Evolutionary conservation across 1,140 invertebrate species (phyloP), one percentile per base, ranked within the genome.

Genomic region (Nasonia longicornis): DNA sequence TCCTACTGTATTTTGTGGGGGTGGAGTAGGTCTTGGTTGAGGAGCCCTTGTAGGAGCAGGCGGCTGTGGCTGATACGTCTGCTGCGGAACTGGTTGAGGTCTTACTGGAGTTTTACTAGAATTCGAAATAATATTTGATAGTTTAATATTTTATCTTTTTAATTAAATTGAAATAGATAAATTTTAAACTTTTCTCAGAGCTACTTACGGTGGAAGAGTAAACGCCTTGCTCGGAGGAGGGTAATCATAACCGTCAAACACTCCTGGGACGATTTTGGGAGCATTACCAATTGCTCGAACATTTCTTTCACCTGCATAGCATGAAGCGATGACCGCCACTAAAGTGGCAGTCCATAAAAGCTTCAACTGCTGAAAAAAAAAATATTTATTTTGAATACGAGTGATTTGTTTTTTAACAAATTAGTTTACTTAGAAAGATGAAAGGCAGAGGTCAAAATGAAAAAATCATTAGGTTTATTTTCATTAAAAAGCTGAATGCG

Each of bases 211-310:
- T 58, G 89, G 88, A 26, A 86, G 75, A 71, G 84, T 84, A 20
- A 89, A 88, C 26, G 85, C 81, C 12, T 84, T 81, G 3, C 71
- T 76, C 10, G 89, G 89, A 35, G 63, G 45, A 22, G 85, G 76
- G 73, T 89, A 89, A 10, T 80, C 16, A 35, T 89, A 90, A 26
- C 88, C 88, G 69, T 86, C 84, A 58, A 86, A 87, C 7, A 78
- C 70, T 82, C 77, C 79, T 63, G 86, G 84, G 0, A 20, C 52
- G 20, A 80, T 72, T 66, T 73, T 84, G 16, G 86, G 73, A 83
- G 76, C 77, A 74, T 83, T 83, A 3, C 81, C 83, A 80, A 89
- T 89, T n/a, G 88, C 89, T 71, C 88, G 82, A 77, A 82, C 82
- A 82, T 35, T 83, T 48, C 84, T 85, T 80, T 86, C 85, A 78